Evolutionary conservation across 2,113 vertebrate genomes (phyloP).

Genomic region (Okapia johnstoni): DNA sequence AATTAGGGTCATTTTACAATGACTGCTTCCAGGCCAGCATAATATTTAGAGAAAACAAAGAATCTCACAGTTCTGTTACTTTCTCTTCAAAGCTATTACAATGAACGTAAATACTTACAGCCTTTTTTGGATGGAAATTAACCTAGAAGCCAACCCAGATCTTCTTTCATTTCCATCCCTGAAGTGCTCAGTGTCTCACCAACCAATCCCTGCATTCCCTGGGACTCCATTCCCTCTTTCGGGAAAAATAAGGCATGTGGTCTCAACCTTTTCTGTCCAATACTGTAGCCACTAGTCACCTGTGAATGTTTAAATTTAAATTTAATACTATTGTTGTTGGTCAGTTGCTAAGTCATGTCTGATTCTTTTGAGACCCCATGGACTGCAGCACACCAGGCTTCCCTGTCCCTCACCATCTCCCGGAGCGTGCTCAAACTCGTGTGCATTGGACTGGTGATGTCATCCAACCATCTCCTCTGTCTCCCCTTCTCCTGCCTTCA

Average conservation of each 20-base stretch:
- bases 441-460: background rate
- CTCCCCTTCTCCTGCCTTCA: background rate
- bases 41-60: background rate
- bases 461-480: background rate
- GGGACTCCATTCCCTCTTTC: background rate
- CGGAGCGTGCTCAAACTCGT: background rate
- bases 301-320: background rate
- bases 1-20: background rate
- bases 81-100: background rate
- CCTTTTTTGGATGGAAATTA: background rate
- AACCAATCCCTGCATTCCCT: background rate
- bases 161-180: rapidly evolving
- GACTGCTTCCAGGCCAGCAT: background rate
- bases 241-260: background rate
- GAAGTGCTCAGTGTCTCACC: background rate
- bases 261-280: background rate
- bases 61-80: background rate
- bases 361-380: background rate
- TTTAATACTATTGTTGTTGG: rapidly evolving
- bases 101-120: background rate
- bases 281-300: rapidly evolving
- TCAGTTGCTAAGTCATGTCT: background rate
- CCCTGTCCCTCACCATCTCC: background rate
- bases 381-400: background rate
- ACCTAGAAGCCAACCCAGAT: too few species aligned